These are phyloP conservation scores for Sphaerodactylus townsendi DNA, from an alignment of 2,113 vertebrate species.

Conservation along the genomic window DNA sequence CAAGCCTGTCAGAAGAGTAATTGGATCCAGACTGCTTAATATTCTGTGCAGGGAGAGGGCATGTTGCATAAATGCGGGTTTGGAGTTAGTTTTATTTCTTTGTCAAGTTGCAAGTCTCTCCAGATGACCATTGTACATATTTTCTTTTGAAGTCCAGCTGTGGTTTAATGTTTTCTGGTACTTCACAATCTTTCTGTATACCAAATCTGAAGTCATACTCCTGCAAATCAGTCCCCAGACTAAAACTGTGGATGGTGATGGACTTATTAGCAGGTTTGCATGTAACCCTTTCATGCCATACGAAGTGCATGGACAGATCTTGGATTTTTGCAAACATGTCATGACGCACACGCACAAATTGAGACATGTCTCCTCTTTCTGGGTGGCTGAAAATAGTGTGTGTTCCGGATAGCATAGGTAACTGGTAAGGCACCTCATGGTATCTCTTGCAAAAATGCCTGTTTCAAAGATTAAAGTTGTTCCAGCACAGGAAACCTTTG, in stretches of 20 bases:
- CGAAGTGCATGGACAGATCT: background rate
- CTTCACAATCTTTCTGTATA: background rate
- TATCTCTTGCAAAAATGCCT: background rate
- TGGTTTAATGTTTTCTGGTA: background rate
- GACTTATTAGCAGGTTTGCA: background rate
- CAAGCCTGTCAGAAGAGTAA: conserved; percentile 30
- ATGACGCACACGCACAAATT: background rate
- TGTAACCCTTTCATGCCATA: background rate
- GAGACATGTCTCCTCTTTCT: background rate
- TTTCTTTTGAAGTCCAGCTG: background rate
- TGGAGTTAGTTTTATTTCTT: conserved; percentile 14
- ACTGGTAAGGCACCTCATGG: background rate
- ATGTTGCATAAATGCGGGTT: background rate
- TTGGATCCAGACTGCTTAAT: conserved; percentile 39
- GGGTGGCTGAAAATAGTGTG: background rate
- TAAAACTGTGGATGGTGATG: background rate
- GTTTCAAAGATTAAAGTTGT: background rate
- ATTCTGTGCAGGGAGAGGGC: conserved; percentile 8
- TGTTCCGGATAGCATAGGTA: background rate
- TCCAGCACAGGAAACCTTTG: too few species aligned
- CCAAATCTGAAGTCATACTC: background rate
- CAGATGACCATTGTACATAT: background rate
- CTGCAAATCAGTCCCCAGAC: background rate
- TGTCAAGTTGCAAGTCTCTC: background rate
- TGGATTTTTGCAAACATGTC: background rate